Percentiles rank a stretch among this genome's conserved stretches.
These are phyloP conservation scores for Dryobota labecula DNA, from an alignment of 2,888 invertebrate genomes.

Conservation along the genomic window DNA sequence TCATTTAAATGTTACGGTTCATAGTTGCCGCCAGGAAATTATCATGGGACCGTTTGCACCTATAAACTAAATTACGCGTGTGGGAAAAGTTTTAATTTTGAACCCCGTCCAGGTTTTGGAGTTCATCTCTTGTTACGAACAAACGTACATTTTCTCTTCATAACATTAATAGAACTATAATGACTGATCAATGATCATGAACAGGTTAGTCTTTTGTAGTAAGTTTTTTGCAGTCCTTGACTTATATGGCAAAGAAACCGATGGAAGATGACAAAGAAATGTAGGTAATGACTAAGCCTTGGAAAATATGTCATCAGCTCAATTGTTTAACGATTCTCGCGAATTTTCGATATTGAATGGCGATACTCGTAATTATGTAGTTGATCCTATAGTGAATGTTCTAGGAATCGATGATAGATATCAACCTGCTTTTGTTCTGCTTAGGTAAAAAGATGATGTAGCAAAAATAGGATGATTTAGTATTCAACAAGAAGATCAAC, in stretches of 20 bases:
- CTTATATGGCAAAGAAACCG: constrained; percentile 45
- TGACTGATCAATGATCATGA: constrained; percentile 25
- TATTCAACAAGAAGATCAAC: background rate
- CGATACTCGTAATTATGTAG: constrained; percentile 36
- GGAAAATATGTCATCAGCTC: constrained; percentile 42
- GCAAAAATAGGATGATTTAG: background rate
- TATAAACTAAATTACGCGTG: constrained; percentile 18
- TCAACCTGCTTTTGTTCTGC: constrained; percentile 18
- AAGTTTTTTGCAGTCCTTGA: constrained; percentile 30
- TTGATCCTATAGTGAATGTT: constrained; percentile 35
- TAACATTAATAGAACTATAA: background rate
- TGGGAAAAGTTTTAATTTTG: constrained; percentile 16
- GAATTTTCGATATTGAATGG: constrained; percentile 39
- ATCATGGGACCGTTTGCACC: constrained; percentile 36
- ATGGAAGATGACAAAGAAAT: constrained; percentile 33
- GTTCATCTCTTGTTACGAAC: constrained; percentile 8
- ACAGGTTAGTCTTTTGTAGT: constrained; percentile 1
- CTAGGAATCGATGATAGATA: constrained; percentile 19
- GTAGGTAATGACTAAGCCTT: constrained; percentile 23
- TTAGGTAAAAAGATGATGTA: background rate
- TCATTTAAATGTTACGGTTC: constrained; percentile 39
- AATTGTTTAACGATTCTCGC: constrained; percentile 50
- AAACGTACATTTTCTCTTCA: background rate
- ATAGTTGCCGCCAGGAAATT: constrained; percentile 37
- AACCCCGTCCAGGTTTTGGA: constrained; percentile 4